Evolutionary conservation across 2,888 invertebrate species (phyloP), one percentile per base, ranked within the genome.

Genomic region (Nezara viridula): DNA sequence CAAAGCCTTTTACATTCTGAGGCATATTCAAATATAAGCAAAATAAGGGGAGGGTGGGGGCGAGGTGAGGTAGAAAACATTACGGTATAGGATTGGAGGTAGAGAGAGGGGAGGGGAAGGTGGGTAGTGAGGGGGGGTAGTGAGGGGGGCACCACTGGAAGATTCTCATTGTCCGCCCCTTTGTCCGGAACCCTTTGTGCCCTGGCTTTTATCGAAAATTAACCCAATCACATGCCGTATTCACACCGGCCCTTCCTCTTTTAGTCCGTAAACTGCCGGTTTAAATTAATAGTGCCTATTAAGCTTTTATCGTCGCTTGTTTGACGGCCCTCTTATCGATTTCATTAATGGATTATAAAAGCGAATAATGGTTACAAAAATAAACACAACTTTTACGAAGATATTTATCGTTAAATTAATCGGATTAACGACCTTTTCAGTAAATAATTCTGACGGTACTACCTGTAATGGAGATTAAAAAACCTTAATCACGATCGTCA

Each of bases 141-240:
- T 21, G 50, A 21, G 50, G 9, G 21, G 55, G n/a, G n/a, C 55
- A 9, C 27, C 66, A 0, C 19, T 32, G 21, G 37, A 73, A 21
- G 66, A 73, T 73, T 37, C 66, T 37, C 66, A 73, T 73, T 73
- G 66, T 73, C 27, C 32, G 19, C 1, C 4, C 66, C 86, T 86
- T 86, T 86, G 50, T 12, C 14, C 21, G n/a, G 4, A 2, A 0
- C 10, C 86, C 86, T 86, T 86, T 86, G 86, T 86, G 50, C 24
- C 19, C 16, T 27, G 16, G 52, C 86, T 86, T 86, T 86, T 86
- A 86, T 86, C 86, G 86, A 86, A 86, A 86, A 86, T 86, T 86
- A 86, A 86, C 86, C 86, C 86, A 50, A 86, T 86, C 86, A 86
- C 52, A 86, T 49, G 49, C 50, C 52, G 66, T 73, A 73, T 73